These are phyloP conservation scores for Halocynthia roretzi DNA, from an alignment of 23 tunicate genomes.

Conservation along the genomic window DNA sequence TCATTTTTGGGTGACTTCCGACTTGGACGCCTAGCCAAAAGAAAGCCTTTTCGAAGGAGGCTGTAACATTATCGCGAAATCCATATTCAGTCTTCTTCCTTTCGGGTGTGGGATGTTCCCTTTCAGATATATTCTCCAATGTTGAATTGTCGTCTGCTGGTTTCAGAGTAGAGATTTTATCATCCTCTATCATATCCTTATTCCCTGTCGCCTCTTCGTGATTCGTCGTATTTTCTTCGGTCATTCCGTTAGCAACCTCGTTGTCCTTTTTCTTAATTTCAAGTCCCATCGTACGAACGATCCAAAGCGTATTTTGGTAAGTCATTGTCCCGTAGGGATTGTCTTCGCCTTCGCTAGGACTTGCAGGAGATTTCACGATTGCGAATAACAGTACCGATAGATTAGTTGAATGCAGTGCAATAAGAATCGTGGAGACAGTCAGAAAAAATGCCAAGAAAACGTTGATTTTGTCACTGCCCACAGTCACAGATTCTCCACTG, in stretches of 20 bases:
- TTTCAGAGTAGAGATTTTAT: background rate
- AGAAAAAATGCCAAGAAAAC: background rate
- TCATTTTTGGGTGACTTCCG: constrained; percentile 10
- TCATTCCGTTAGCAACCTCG: background rate
- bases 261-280: background rate
- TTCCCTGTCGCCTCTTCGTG: background rate
- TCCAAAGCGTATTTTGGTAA: background rate
- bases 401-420: background rate
- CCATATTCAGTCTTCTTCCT: background rate
- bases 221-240: background rate
- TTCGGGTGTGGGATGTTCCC: background rate
- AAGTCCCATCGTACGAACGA: background rate
- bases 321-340: background rate
- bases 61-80: background rate
- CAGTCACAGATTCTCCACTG: background rate
- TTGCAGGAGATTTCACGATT: background rate
- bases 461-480: constrained; percentile 4
- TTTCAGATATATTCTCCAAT: background rate
- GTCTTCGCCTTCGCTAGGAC: too few species aligned
- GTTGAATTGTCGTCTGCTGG: background rate
- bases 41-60: background rate
- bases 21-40: constrained; percentile 14
- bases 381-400: background rate
- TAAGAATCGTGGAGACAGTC: background rate
- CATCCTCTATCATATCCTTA: background rate